phyloP scores from a whole-genome alignment of 2,113 vertebrate species.

The Istiophorus platypterus region DNA sequence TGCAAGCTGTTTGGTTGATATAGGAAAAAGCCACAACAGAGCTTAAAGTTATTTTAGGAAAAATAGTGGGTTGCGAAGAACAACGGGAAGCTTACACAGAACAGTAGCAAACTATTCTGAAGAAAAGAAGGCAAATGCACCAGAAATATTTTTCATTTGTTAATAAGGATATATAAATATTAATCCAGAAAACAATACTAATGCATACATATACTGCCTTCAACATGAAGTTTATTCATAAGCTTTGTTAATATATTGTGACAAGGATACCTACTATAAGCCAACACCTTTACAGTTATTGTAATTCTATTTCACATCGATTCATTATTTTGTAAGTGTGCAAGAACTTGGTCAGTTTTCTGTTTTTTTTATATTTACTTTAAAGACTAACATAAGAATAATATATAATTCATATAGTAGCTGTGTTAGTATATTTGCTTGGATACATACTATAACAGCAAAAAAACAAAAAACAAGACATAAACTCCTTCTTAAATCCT shows the following conservation, averaged over 20 bases:
- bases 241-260: no score
- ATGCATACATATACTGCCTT: neutral
- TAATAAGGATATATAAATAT: conserved; percentile 1
- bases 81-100: neutral
- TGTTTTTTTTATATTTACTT: neutral
- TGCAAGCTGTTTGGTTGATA: neutral
- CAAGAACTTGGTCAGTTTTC: no score
- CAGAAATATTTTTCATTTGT: neutral
- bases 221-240: no score
- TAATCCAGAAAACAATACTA: neutral
- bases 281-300: neutral
- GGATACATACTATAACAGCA: neutral
- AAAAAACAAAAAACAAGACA: neutral
- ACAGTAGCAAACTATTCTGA: neutral
- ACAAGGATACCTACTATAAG: no score
- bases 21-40: neutral
- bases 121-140: neutral
- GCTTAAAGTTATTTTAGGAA: neutral
- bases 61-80: neutral
- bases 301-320: neutral
- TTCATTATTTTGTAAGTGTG: neutral
- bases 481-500: neutral
- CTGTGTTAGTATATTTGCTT: neutral
- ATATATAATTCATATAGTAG: neutral
- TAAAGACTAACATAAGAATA: neutral